Conservation (phyloP, 2,113 vertebrate species). For the Rutilus rutilus region DNA sequence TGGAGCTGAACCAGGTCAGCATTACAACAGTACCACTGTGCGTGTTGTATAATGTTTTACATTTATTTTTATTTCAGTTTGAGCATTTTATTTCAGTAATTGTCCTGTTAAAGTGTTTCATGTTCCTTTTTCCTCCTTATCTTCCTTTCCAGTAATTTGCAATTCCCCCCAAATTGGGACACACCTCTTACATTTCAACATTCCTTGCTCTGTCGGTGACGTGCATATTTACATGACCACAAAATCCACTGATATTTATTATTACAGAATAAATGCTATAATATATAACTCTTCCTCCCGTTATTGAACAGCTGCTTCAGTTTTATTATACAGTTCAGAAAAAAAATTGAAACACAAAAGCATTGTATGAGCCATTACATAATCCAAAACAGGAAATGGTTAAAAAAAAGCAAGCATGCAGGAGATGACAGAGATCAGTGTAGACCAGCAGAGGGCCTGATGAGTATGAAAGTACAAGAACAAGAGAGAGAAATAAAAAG, state of each 20-base stretch:
- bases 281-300: background rate
- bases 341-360: background rate
- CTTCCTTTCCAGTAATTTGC: background rate
- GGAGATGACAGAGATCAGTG: background rate
- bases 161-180: background rate
- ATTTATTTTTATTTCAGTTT: background rate
- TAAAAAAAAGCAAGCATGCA: constrained; percentile 14
- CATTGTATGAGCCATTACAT: background rate
- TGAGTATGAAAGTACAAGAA: background rate
- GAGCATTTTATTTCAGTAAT: background rate
- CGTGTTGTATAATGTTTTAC: background rate
- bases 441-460: background rate
- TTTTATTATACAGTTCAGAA: background rate
- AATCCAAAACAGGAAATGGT: constrained; percentile 11
- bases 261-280: background rate
- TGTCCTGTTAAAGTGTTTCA: background rate
- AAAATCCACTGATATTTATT: background rate
- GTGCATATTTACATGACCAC: background rate
- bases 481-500: constrained; percentile 17
- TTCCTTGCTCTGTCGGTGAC: background rate
- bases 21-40: background rate
- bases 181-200: constrained; percentile 10
- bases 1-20: background rate
- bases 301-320: background rate
- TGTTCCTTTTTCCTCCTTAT: background rate